Conservation (phyloP, 2,888 invertebrate genomes). For the Macaria liturata region DNA sequence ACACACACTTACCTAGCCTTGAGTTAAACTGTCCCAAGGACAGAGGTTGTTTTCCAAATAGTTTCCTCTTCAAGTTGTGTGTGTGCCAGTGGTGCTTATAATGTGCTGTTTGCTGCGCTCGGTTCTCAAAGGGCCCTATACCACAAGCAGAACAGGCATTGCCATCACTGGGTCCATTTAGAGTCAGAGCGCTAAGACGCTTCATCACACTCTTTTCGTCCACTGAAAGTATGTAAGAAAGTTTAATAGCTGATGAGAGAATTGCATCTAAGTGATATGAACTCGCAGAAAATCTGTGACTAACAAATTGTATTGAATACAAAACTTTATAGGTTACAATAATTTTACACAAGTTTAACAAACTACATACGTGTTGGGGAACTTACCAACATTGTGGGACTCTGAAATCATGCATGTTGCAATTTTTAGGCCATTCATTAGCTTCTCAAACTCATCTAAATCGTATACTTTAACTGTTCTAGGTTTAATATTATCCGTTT, state of each 20-base stretch:
- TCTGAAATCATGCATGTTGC: slow-evolving; percentile 84
- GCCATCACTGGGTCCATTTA: slow-evolving; percentile 63
- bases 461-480: slow-evolving; percentile 78
- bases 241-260: too few species aligned
- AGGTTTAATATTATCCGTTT: slow-evolving; percentile 56
- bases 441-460: slow-evolving; percentile 73
- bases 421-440: slow-evolving; percentile 80
- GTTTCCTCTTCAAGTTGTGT: slow-evolving; percentile 89
- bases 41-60: slow-evolving; percentile 79
- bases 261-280: too few species aligned
- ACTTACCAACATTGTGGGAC: slow-evolving; percentile 76
- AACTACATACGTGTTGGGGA: too few species aligned
- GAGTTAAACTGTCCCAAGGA: slow-evolving; percentile 68
- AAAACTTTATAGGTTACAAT: neutral
- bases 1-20: slow-evolving; percentile 57
- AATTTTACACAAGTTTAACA: neutral
- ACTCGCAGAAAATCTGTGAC: too few species aligned
- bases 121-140: slow-evolving; percentile 81
- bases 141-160: slow-evolving; percentile 75
- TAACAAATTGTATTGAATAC: too few species aligned
- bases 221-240: slow-evolving; percentile 44
- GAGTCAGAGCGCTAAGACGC: slow-evolving; percentile 65
- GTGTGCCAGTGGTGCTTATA: slow-evolving; percentile 94
- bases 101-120: slow-evolving; percentile 87
- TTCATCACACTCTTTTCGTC: slow-evolving; percentile 76